Percentiles rank a stretch among this genome's conserved stretches.
phyloP scores from a whole-genome alignment of 2,797 vertebrate genomes.

The Sebastes dallii region DNA sequence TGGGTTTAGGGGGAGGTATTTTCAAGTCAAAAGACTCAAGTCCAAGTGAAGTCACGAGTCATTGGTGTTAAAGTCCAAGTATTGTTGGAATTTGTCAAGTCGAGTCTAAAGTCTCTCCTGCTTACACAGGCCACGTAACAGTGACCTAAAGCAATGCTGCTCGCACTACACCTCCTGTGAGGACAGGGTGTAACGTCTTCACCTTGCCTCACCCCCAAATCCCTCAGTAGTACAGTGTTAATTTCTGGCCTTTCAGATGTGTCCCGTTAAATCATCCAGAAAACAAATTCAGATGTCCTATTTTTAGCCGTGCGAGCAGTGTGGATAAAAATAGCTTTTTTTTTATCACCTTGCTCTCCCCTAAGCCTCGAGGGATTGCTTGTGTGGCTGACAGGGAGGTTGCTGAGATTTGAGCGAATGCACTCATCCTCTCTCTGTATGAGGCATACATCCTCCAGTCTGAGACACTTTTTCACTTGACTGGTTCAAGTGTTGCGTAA shows the following conservation, averaged over 20 bases:
- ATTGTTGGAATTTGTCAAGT: not conserved
- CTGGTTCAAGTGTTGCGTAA: not conserved
- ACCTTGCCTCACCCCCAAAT: no score
- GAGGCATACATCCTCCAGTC: not conserved
- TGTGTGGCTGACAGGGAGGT: not conserved
- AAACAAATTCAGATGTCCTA: not conserved
- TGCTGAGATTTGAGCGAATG: not conserved
- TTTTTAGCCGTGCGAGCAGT: conserved; percentile 14
- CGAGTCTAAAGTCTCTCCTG: no score
- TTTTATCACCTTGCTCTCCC: not conserved
- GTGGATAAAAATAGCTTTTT: conserved; percentile 26
- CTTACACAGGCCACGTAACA: no score
- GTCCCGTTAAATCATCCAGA: not conserved
- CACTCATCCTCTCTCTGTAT: not conserved
- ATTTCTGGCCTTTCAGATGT: not conserved
- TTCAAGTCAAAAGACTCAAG: no score
- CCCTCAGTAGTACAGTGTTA: not conserved
- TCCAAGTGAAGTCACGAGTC: no score
- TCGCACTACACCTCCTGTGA: not conserved
- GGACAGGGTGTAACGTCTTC: not conserved
- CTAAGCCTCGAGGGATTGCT: not conserved
- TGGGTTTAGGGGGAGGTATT: no score
- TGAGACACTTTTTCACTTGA: not conserved
- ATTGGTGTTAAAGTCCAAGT: no score
- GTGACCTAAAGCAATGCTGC: not conserved